Base-by-base conservation (phyloP, 2,888 invertebrate genomes). In the Platerodrilus igneus region DNA sequence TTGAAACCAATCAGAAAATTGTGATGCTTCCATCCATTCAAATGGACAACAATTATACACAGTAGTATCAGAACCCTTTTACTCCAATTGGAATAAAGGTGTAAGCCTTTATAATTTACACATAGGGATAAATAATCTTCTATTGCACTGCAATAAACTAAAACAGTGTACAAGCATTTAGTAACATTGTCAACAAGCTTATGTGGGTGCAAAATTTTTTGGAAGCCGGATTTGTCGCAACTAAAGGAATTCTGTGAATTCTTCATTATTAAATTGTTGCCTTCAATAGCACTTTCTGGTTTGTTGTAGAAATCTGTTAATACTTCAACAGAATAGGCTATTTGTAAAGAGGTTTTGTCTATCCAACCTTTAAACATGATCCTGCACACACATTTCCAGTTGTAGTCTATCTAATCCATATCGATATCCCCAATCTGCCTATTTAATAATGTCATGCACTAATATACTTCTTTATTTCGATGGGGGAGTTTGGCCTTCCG, bases 11-110 rank as follows among this genome's bases (percentile, higher is more conserved):
- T 42, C 26, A 4, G 27, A 11, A 32, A 46, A 48, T 28, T 48
- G 46, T 19, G 30, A 10, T 9, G 38, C 9, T 18, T 43, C 42
- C 42, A 45, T 45, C 45, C 47, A 42, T n/a, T n/a, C n/a, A n/a
- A n/a, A n/a, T n/a, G n/a, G n/a, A n/a, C n/a, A n/a, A n/a, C n/a
- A n/a, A n/a, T n/a, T n/a, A n/a, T n/a, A n/a, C n/a, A n/a, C n/a
- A n/a, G n/a, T n/a, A n/a, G n/a, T n/a, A n/a, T n/a, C n/a, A n/a
- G n/a, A n/a, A n/a, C n/a, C n/a, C n/a, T n/a, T n/a, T n/a, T n/a
- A n/a, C n/a, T 10, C 48, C 42, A 18, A 42, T 42, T 21, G 37
- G 45, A 13, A 42, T 33, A 32, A 30, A 44, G 31, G 40, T 48
- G 16, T 49, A 49, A 32, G 30, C 37, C 8, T 33, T 35, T 7